Conservation (phyloP, 2,113 vertebrate genomes). For the Mugil cephalus region DNA sequence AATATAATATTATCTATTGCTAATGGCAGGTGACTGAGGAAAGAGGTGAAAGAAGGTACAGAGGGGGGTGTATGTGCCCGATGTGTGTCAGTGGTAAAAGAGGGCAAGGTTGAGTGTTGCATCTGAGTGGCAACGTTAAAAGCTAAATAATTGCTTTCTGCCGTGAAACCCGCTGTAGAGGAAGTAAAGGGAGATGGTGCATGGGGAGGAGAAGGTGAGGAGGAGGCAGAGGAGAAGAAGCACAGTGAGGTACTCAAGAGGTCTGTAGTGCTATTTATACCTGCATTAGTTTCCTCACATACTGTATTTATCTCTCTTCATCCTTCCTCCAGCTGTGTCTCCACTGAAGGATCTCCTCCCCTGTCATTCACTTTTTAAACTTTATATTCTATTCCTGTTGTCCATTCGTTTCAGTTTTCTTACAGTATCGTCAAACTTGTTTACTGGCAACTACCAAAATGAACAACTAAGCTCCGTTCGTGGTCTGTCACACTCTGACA, state of each 20-base stretch:
- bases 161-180: conserved; percentile 53
- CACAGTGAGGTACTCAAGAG: conserved; percentile 43
- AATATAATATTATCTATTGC: no score
- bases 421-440: no score
- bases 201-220: conserved; percentile 49
- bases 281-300: conserved; percentile 39
- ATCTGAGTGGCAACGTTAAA: conserved; percentile 58
- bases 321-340: conserved; percentile 11
- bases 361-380: conserved; percentile 36
- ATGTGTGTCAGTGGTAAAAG: conserved; percentile 33
- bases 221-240: conserved; percentile 36
- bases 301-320: conserved; percentile 27
- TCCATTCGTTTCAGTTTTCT: conserved; percentile 1
- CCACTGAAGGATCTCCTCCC: conserved; percentile 29
- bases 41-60: conserved; percentile 21
- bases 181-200: conserved; percentile 26
- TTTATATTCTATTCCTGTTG: conserved; percentile 41
- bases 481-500: neutral
- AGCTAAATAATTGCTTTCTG: conserved; percentile 65
- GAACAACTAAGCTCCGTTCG: neutral
- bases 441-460: neutral
- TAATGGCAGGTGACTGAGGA: conserved; percentile 20
- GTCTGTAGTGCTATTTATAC: conserved; percentile 68
- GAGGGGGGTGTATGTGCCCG: conserved; percentile 9
- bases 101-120: conserved; percentile 48